These are phyloP conservation scores for Cherax quadricarinatus DNA, from an alignment of 1,140 invertebrate genomes.

Conservation along the genomic window DNA sequence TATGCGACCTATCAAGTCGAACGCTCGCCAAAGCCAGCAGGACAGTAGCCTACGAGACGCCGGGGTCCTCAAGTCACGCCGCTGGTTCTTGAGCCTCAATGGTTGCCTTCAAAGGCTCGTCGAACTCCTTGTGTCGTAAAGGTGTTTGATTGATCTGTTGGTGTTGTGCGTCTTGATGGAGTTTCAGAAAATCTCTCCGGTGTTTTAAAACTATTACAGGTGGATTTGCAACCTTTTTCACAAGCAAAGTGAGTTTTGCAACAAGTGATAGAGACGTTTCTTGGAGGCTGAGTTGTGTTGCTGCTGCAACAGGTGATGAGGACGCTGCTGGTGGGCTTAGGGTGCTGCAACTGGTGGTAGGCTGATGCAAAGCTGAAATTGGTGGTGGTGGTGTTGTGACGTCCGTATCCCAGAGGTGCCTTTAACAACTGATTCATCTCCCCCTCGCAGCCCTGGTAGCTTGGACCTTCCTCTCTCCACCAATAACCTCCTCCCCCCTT, in stretches of 20 bases:
- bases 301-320: too few species aligned
- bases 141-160: neutral
- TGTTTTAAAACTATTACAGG: too few species aligned
- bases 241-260: too few species aligned
- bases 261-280: too few species aligned
- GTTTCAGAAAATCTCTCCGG: neutral
- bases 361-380: too few species aligned
- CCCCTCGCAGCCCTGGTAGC: slow-evolving; percentile 1
- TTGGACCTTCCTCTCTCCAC: neutral
- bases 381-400: neutral
- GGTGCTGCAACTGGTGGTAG: too few species aligned
- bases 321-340: too few species aligned
- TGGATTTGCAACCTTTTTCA: too few species aligned
- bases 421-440: slow-evolving; percentile 35
- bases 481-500: neutral
- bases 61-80: neutral
- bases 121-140: neutral
- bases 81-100: neutral
- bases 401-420: slow-evolving; percentile 23
- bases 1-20: neutral
- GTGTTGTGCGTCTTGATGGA: neutral
- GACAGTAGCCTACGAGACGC: neutral
- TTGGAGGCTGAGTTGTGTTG: too few species aligned
- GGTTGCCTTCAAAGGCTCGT: neutral
- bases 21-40: neutral